These are phyloP conservation scores for Orchesella cincta DNA, from an alignment of 1,140 invertebrate genomes.

Conservation along the genomic window DNA sequence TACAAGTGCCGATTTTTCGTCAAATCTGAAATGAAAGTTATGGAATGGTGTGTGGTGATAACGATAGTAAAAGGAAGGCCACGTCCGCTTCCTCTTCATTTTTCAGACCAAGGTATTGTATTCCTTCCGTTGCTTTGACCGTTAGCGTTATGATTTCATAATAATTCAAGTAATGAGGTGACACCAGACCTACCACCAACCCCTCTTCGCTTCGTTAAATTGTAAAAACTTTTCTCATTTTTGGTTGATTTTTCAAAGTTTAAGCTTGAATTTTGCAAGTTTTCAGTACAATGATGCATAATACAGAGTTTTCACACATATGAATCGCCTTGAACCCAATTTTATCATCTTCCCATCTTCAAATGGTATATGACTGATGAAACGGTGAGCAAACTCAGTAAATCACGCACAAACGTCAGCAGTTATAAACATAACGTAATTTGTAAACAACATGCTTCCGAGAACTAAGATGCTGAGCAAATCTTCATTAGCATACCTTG, in stretches of 20 bases:
- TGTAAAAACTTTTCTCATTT: background rate
- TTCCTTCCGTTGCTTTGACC: background rate
- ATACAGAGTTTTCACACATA: no score
- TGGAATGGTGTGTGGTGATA: background rate
- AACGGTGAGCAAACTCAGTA: no score
- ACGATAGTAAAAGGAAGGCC: background rate
- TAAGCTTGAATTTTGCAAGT: background rate
- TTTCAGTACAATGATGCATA: no score
- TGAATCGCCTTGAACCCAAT: no score
- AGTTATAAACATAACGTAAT: no score
- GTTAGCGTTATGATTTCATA: background rate
- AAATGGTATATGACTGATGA: no score
- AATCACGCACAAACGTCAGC: no score
- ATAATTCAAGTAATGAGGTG: no score
- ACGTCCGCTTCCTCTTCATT: constrained; percentile 14
- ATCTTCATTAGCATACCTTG: no score
- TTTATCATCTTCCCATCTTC: no score
- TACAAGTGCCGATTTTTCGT: background rate
- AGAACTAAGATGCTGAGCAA: no score
- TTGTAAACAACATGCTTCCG: no score
- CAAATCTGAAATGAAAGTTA: background rate
- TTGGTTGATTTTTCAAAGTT: background rate
- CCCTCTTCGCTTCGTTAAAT: background rate
- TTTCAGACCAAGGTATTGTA: background rate
- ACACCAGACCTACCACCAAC: background rate